Percentiles rank a stretch among this genome's conserved stretches.
phyloP scores from a whole-genome alignment of 1,140 invertebrate genomes.

The Drosophila kikkawai region DNA sequence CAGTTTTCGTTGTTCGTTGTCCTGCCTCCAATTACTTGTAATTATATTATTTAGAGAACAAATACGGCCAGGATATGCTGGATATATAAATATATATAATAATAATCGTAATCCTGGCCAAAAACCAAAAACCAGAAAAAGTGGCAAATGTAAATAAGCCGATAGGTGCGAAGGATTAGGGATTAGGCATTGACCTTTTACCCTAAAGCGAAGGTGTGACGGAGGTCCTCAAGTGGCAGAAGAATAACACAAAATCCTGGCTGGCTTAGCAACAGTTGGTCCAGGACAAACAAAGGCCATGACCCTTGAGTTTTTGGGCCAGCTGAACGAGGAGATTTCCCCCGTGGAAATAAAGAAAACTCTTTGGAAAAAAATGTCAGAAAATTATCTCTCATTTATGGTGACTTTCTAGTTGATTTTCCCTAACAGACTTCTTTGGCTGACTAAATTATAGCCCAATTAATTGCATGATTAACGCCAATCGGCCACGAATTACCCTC shows the following conservation, averaged over 20 bases:
- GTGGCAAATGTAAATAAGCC: conserved; percentile 52
- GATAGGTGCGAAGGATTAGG: conserved; percentile 44
- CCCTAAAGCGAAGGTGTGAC: conserved; percentile 35
- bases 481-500: conserved; percentile 39
- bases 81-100: background rate
- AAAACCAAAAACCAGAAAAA: background rate
- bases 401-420: background rate
- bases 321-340: conserved; percentile 16
- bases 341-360: background rate
- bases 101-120: conserved; percentile 24
- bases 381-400: background rate
- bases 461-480: conserved; percentile 75
- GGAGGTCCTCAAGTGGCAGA: conserved; percentile 38
- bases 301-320: conserved; percentile 15
- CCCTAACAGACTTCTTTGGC: background rate
- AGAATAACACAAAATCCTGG: conserved; percentile 17
- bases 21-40: conserved; percentile 68
- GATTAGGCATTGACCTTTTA: conserved; percentile 53
- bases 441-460: conserved; percentile 55
- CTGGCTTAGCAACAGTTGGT: conserved; percentile 46
- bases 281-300: conserved; percentile 40
- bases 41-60: conserved; percentile 76
- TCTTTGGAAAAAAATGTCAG: background rate
- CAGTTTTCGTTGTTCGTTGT: conserved; percentile 58
- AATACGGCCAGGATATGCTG: conserved; percentile 39